phyloP scores from a whole-genome alignment of 2,888 invertebrate genomes.

The Dilophus febrilis region DNA sequence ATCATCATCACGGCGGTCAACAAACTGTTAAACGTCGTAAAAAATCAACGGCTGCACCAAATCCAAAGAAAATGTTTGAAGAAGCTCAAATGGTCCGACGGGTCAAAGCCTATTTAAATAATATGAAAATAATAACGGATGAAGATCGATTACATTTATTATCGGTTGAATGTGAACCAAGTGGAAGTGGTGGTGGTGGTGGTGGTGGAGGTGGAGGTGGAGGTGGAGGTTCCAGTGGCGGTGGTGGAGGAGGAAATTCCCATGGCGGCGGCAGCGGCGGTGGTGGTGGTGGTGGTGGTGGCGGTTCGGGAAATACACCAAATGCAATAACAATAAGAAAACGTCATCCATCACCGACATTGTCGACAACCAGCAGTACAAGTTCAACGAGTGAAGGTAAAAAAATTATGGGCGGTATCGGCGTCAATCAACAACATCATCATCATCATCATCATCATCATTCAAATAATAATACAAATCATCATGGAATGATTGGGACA shows the following conservation, averaged over 20 bases:
- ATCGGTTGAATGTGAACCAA: conserved; percentile 76
- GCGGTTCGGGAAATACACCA: conserved; percentile 31
- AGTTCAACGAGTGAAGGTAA: conserved; percentile 69
- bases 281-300: conserved; percentile 17
- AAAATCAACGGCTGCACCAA: conserved; percentile 76
- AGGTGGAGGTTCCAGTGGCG: conserved; percentile 13
- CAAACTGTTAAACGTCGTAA: conserved; percentile 81
- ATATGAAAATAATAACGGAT: conserved; percentile 71
- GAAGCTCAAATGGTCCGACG: conserved; percentile 97
- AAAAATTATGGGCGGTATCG: conserved; percentile 26
- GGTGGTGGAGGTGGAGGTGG: conserved; percentile 5
- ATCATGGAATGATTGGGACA: conserved; percentile 11
- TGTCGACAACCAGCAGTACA: conserved; percentile 81
- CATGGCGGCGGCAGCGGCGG: conserved; percentile 9
- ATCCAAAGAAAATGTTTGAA: conserved; percentile 97
- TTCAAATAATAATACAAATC: too few relatives aligned
- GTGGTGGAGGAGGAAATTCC: conserved; percentile 17
- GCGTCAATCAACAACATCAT: too few relatives aligned
- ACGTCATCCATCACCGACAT: conserved; percentile 81
- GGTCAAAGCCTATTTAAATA: conserved; percentile 88
- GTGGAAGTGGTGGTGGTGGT: conserved; percentile 18
- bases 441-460: too few relatives aligned
- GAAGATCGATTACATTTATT: conserved; percentile 78
- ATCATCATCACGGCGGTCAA: conserved; percentile 33
- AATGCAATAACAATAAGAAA: conserved; percentile 41